Base-by-base conservation (phyloP, 1,140 invertebrate genomes). In the Drosophila rhopaloa region DNA sequence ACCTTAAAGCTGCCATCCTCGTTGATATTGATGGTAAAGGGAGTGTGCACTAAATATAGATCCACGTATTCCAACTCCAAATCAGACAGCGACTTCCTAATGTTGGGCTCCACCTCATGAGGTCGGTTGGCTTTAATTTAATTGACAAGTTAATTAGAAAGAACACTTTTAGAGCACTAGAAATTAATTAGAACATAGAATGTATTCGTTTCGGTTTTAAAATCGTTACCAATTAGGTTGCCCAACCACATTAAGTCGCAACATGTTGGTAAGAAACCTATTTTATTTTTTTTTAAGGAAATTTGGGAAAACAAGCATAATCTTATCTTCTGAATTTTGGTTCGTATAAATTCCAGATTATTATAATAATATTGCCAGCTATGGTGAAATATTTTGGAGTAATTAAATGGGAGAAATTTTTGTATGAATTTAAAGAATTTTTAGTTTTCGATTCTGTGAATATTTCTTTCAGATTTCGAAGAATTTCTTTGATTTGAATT, bases 11-110 rank as follows among this genome's bases (percentile, higher is more conserved):
- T 43, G 90, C 92, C 58, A 73, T 73, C 91, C 80, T 94, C 82
- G 43, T 93, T 70, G 72, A 93, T 79, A 62, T 81, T 90, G 24
- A 95, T 78, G 2, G 94, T 94, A 90, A 97, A 96, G 0, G 97
- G 97, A 29, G 95, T 94, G 74, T 98, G 97, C 56, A 98, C 94
- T 9, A 98, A 93, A 91, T 97, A 98, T 60, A 98, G 93, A 86
- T 98, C 97, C 4, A 98, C 91, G 85, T 98, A 98, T 60, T 96
- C 94, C 56, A 97, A 83, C 72, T 96, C 94, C n/a, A 98, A 92
- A 41, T 94, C 94, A 51, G 94, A 92, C 29, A 98, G 91, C 0
- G 97, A 97, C 56, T 95, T 92, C 40, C 95, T 95, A 16, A 98
- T 91, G 72, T 94, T 96, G 41, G 95, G 95, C 68, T 95, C 94